Conservation (phyloP, 2,888 invertebrate species). For the Harpalus rubripes region DNA sequence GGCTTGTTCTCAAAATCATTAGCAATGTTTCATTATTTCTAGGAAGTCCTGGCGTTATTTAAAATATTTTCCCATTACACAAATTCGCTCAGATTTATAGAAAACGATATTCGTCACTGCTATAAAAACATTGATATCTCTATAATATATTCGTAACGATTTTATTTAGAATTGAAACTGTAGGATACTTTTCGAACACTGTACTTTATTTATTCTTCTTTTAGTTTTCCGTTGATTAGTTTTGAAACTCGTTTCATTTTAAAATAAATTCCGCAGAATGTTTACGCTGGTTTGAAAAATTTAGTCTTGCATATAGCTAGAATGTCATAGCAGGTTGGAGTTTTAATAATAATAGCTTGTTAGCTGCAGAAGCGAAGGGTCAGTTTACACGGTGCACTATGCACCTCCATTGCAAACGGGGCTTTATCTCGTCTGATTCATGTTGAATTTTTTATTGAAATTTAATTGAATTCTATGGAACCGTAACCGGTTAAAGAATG, state of each 20-base stretch:
- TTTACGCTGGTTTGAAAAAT: constrained; percentile 40
- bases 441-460: constrained; percentile 25
- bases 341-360: constrained; percentile 60
- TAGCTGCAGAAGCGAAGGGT: constrained; percentile 39
- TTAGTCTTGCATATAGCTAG: constrained; percentile 42
- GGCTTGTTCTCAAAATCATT: too few species aligned
- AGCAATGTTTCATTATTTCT: too few species aligned
- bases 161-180: constrained; percentile 4
- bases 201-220: not conserved
- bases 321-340: constrained; percentile 28
- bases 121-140: not conserved
- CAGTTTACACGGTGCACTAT: constrained; percentile 32
- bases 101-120: too few species aligned
- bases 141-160: not conserved
- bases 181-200: not conserved
- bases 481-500: not conserved
- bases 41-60: too few species aligned
- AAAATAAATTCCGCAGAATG: not conserved
- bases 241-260: not conserved
- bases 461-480: constrained; percentile 44
- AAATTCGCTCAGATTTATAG: too few species aligned
- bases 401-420: constrained; percentile 36
- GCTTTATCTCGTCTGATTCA: constrained; percentile 39
- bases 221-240: not conserved
- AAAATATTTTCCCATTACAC: too few species aligned